Evolutionary conservation across 2,113 vertebrate species (phyloP), one percentile per base, ranked within the genome.

Genomic region (Numenius arquata): DNA sequence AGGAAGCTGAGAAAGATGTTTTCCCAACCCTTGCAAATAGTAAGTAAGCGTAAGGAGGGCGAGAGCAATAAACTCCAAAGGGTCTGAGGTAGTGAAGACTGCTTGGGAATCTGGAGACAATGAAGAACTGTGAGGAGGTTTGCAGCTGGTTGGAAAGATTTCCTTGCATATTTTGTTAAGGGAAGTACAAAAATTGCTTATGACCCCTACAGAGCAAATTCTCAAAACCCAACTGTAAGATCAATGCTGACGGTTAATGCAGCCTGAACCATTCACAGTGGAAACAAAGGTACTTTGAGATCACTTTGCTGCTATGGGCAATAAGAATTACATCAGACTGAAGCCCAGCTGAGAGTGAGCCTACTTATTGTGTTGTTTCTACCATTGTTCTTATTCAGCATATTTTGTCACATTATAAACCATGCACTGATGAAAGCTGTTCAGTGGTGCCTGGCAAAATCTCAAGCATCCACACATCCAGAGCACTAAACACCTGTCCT

Each of bases 341-440:
- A 91, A 80, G 34, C 29, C 62, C 30, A 53, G 48, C 21, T 68
- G 56, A 85, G 27, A 70, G 43, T 50, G 4, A 56, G 5, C 12
- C 45, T 67, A 47, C 66, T 73, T 74, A 53, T 48, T 73, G 19
- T 88, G 26, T 29, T 88, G 23, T 66, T 92, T 90, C 77, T 30
- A 36, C 11, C 72, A 61, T 77, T 96, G 78, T 67, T 80, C 78
- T 77, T 94, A 95, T 77, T 86, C 63, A 86, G 82, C n/a, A 47
- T 67, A 59, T 88, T 96, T 95, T 88, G 50, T 83, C 78, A 72
- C 66, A 61, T 85, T 83, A 81, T 86, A 89, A 92, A 86, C 78
- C 38, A 45, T 48, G 50, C 2, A 2, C 6, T n/a, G 61, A 92
- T 93, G 68, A 92, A 94, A 91, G 30, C 43, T 66, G 30, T 66